Conservation (phyloP, 2,888 invertebrate species). For the Neuroscelio doddi region DNA sequence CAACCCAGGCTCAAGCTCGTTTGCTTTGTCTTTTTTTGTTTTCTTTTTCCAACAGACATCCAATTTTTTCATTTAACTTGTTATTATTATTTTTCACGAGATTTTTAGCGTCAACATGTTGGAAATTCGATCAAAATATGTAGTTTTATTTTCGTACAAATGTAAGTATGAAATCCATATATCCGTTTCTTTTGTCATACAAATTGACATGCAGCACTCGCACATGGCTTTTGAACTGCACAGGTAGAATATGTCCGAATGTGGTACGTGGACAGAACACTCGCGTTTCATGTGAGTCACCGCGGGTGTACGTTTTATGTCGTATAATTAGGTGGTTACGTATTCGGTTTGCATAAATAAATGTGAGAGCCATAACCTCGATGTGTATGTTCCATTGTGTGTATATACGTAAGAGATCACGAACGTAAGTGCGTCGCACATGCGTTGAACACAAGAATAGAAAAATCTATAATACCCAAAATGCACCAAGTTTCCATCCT, state of each 20-base stretch:
- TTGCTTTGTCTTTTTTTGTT: too few relatives aligned
- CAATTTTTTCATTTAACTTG: too few relatives aligned
- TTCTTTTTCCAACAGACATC: too few relatives aligned
- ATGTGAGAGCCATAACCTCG: slow-evolving; percentile 32
- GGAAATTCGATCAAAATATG: too few relatives aligned
- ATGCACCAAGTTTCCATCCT: too few relatives aligned
- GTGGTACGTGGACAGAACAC: slow-evolving; percentile 29
- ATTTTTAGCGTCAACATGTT: too few relatives aligned
- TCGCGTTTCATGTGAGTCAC: slow-evolving; percentile 56
- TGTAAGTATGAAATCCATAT: not conserved
- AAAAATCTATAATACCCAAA: too few relatives aligned
- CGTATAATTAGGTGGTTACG: slow-evolving; percentile 62
- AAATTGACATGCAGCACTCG: slow-evolving; percentile 52
- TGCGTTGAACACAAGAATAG: not conserved
- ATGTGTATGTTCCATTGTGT: not conserved
- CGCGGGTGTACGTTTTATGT: slow-evolving; percentile 50
- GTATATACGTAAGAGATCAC: not conserved
- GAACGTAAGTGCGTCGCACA: slow-evolving; percentile 4
- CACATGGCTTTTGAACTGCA: slow-evolving; percentile 25
- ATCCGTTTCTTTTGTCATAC: slow-evolving; percentile 50
- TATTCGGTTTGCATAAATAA: slow-evolving; percentile 64
- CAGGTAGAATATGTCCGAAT: slow-evolving; percentile 6
- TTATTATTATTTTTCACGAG: too few relatives aligned
- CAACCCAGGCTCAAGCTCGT: too few relatives aligned
- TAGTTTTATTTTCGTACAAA: too few relatives aligned